Base-by-base conservation (phyloP, 1,140 invertebrate species). In the Lepeophtheirus salmonis region DNA sequence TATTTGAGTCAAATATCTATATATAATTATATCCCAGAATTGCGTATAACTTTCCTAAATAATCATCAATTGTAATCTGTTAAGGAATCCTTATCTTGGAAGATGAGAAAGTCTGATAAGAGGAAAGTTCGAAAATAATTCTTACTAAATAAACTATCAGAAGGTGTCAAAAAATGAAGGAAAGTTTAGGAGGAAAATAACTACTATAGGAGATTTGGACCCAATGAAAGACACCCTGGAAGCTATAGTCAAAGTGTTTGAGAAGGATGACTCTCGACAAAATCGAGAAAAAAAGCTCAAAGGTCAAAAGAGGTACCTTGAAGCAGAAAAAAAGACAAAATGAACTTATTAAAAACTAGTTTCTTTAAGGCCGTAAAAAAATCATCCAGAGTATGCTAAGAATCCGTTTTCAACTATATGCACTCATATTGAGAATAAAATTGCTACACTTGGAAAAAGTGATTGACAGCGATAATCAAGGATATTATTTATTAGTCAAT, bases 381-480 rank as follows among this genome's bases (percentile, higher is more conserved):
- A 50, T 12, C 57, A 60, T 50, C 30, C 30, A 16, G 48, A 17
- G 49, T 60, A 41, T 30, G 17, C 23, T 22, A 60, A 60, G 26
- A 26, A 60, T 54, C 57, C 57, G 16, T 51, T 60, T 50, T 30
- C n/a, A 16, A 51, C 57, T 16, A 60, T 60, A n/a, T 14, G 41
- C 17, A 60, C 57, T 2, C 57, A 60, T 41, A 56, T 60, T 22
- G 18, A 60, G 20, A 60, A 60, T 30, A 57, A 57, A 48, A 24
- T 54, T 14, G 52, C 52, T 2, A n/a, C n/a, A n/a, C n/a, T n/a
- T n/a, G n/a, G n/a, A n/a, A n/a, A n/a, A n/a, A n/a, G n/a, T n/a
- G n/a, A n/a, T n/a, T n/a, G n/a, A n/a, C n/a, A n/a, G n/a, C n/a
- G n/a, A n/a, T n/a, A n/a, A n/a, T n/a, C n/a, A n/a, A n/a, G n/a